Conservation (phyloP, 2,113 vertebrate genomes). For the Malurus cyaneus region DNA sequence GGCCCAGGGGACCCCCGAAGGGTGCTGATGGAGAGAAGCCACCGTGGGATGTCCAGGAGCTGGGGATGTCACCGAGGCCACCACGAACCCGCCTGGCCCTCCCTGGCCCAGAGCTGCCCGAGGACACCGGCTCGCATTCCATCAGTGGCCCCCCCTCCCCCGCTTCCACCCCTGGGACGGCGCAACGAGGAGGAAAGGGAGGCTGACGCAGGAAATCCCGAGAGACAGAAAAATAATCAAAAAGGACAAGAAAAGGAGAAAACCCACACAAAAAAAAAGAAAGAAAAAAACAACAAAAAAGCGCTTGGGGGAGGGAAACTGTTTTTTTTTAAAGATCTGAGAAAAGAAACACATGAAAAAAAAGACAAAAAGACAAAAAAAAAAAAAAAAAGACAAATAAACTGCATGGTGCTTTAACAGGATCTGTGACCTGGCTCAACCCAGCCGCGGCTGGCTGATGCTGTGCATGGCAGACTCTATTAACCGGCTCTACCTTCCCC, state of each 20-base stretch:
- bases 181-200: neutral
- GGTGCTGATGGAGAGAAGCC: neutral
- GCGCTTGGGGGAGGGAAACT: too few species aligned
- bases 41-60: neutral
- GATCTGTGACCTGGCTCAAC: conserved; percentile 72
- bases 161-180: neutral
- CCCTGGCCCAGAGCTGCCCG: neutral
- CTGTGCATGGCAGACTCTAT: conserved; percentile 88
- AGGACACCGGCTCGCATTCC: neutral
- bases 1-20: neutral
- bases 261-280: neutral
- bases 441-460: conserved; percentile 69
- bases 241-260: neutral
- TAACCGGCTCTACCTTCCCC: conserved; percentile 68
- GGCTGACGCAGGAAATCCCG: neutral
- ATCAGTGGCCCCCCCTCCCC: neutral
- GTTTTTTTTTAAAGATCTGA: too few species aligned
- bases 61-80: neutral
- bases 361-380: neutral
- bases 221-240: neutral
- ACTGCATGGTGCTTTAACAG: conserved; percentile 85
- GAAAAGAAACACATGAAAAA: too few species aligned
- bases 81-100: neutral
- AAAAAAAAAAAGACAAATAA: conserved; percentile 33
- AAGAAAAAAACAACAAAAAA: too few species aligned